A percentile compares a stretch with the other conserved stretches of the same genome.
Evolutionary conservation across 1,140 invertebrate genomes (phyloP).

Genomic region (Eriocheir sinensis): DNA sequence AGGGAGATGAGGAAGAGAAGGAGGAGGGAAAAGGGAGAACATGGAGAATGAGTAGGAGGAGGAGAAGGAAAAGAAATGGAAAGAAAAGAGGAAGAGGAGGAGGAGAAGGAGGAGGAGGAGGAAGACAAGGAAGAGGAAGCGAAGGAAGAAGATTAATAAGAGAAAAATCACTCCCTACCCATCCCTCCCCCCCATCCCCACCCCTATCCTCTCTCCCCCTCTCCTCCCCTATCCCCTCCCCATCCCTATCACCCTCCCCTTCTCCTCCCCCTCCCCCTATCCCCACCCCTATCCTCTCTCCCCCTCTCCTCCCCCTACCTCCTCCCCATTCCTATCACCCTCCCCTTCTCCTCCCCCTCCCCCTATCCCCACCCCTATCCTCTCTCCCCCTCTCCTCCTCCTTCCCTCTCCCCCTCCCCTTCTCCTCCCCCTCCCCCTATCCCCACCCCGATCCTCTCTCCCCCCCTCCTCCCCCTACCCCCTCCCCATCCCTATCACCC

Average conservation of each 20-base stretch:
- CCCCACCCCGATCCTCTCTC: not conserved
- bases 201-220: not conserved
- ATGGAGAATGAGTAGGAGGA: too few relatives aligned
- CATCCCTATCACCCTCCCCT: not conserved
- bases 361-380: too few relatives aligned
- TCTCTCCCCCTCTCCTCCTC: too few relatives aligned
- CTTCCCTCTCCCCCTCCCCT: too few relatives aligned
- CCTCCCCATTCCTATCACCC: not conserved
- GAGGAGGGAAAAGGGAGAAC: not conserved
- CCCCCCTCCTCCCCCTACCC: not conserved
- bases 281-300: not conserved
- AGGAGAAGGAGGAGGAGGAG: not conserved
- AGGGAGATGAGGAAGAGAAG: not conserved
- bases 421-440: not conserved
- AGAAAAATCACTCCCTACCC: not conserved
- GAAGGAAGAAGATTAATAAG: not conserved
- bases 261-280: not conserved
- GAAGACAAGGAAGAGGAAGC: not conserved
- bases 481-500: not conserved
- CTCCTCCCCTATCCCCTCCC: not conserved
- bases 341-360: too few relatives aligned
- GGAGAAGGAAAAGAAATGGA: too few relatives aligned
- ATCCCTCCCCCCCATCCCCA: not conserved
- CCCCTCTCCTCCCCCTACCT: not conserved
- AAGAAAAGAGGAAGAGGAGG: too few relatives aligned